A percentile compares a stretch with the other conserved stretches of the same genome.
Evolutionary conservation across 2,797 vertebrate genomes (phyloP).

Genomic region (Epinephelus malabaricus): DNA sequence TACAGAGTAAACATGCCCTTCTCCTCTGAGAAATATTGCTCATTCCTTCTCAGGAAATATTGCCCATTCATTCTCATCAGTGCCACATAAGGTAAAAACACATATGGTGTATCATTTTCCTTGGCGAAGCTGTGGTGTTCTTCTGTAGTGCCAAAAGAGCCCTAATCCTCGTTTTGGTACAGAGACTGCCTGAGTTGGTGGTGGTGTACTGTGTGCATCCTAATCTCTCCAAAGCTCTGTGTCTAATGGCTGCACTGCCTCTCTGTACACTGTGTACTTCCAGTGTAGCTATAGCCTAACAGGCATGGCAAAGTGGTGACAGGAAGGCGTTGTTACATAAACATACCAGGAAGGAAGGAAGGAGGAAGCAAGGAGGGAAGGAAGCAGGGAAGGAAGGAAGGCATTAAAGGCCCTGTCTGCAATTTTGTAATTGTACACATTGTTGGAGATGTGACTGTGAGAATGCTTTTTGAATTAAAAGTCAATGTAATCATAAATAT

Average conservation of each 20-base stretch:
- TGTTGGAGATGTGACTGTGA: background rate
- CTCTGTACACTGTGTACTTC: constrained; percentile 74
- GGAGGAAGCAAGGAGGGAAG: constrained; percentile 5
- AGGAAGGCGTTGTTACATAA: constrained; percentile 60
- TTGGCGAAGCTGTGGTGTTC: constrained; percentile 46
- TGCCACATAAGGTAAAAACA: constrained; percentile 57
- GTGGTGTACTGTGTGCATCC: constrained; percentile 72
- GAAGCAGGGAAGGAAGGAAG: no score
- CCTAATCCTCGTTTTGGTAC: constrained; percentile 80
- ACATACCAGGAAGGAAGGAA: constrained; percentile 17
- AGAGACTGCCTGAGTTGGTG: constrained; percentile 75
- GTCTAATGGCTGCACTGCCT: constrained; percentile 82
- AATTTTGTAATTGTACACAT: background rate
- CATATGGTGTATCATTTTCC: constrained; percentile 45
- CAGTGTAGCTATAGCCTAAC: constrained; percentile 62
- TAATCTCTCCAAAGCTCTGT: constrained; percentile 85
- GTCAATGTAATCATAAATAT: background rate
- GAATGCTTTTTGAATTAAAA: background rate
- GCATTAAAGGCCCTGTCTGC: background rate
- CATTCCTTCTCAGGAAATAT: constrained; percentile 56
- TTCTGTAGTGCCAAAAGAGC: constrained; percentile 66
- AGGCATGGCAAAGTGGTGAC: constrained; percentile 65
- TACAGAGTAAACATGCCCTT: constrained; percentile 47
- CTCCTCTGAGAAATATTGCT: constrained; percentile 44
- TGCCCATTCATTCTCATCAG: constrained; percentile 60